phyloP scores from a whole-genome alignment of 1,140 invertebrate species.

The Plectus sambesii region DNA sequence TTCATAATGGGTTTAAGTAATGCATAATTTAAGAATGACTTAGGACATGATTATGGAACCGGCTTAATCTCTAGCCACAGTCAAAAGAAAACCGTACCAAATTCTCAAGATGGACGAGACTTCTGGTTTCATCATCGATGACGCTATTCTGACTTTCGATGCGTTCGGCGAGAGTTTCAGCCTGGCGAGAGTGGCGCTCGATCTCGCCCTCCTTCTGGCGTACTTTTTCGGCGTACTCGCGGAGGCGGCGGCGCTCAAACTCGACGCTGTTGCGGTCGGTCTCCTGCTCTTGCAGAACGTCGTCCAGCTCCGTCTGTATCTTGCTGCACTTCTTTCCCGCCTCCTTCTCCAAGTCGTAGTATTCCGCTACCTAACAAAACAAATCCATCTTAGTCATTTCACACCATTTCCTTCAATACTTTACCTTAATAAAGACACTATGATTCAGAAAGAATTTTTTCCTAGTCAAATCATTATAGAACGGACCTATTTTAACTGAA shows the following conservation, averaged over 20 bases:
- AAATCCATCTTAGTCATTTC: no score
- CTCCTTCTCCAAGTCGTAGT: slow-evolving; percentile 87
- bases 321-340: slow-evolving; percentile 78
- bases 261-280: slow-evolving; percentile 87
- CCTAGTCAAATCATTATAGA: no score
- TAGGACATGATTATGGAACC: no score
- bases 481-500: no score
- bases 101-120: no score
- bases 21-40: no score
- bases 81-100: no score
- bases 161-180: slow-evolving; percentile 8
- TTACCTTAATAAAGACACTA: no score
- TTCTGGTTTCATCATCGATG: slow-evolving; percentile 5
- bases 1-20: no score
- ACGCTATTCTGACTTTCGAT: background rate
- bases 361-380: slow-evolving; percentile 70
- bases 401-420: no score
- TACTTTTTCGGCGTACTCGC: slow-evolving; percentile 89
- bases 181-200: slow-evolving; percentile 12
- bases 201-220: slow-evolving; percentile 40
- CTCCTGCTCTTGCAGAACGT: slow-evolving; percentile 92
- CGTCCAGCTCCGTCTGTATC: slow-evolving; percentile 80
- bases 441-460: no score
- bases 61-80: no score
- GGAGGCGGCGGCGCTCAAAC: slow-evolving; percentile 81